Base-by-base conservation (phyloP, 1,140 invertebrate genomes). In the Drosophila jambulina region DNA sequence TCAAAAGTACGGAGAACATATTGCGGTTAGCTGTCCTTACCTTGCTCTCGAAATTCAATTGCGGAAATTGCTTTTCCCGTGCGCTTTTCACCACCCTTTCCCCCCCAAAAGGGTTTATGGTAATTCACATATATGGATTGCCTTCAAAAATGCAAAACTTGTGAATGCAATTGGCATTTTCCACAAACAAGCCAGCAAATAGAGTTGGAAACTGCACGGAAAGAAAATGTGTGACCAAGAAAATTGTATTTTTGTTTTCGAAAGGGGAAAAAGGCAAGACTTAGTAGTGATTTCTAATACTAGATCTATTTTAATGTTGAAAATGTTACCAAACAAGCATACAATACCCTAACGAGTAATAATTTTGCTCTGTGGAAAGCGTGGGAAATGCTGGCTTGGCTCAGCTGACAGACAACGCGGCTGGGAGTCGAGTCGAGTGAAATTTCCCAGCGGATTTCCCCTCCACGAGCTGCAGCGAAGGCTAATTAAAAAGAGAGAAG, bases 401-500 rank as follows among this genome's bases (percentile, higher is more conserved):
- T 29, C 7, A 10, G 17, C 29, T 23, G 21, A 21, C 42, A 19
- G 42, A 43, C 43, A 45, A 13, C 23, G 45, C 45, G n/a, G 21
- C 21, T 5, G 10, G 23, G 46, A 25, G 23, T 49, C 17, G 25
- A 19, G 4, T 42, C 15, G 25, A 25, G 38, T 32, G 17, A 17
- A 42, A 64, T 64, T 64, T 64, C 27, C 57, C 36, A 40, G 9
- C 61, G 61, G 27, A 21, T 25, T 42, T 59, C 34, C 34, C 36
- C 23, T 32, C 36, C 10, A 40, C 34, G 27, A 17, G 54, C 25
- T 42, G 3, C 29, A 10, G 13, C 27, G 15, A 21, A 23, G 17
- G 38, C 27, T 62, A 64, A 64, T 64, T 64, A 62, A 64, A 60
- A 64, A 9, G 38, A 61, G 27, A 10, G 13, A 54, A 21, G n/a